Percentiles rank a stretch among this genome's conserved stretches.
phyloP scores from a whole-genome alignment of 2,797 vertebrate genomes.

The Dendrocincla fuliginosa region DNA sequence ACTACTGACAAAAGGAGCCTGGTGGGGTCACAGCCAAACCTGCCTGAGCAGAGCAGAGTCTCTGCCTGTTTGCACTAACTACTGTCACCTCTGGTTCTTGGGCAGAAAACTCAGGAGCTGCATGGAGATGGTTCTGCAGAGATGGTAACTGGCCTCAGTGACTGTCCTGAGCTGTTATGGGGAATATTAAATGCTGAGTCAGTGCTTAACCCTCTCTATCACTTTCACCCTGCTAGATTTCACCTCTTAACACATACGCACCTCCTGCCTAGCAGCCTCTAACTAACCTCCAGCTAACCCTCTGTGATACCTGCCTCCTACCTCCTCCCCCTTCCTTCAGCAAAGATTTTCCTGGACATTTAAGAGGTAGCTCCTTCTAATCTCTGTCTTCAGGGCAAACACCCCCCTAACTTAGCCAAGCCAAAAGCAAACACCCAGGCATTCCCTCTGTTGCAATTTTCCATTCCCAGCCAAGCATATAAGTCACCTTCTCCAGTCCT shows the following conservation, averaged over 20 bases:
- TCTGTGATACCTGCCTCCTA: not conserved
- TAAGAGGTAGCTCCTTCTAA: not conserved
- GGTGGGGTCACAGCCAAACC: not conserved
- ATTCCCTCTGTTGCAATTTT: not conserved
- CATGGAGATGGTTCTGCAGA: not conserved
- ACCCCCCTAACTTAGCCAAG: not conserved
- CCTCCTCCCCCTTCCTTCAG: not conserved
- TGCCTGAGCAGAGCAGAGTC: not conserved
- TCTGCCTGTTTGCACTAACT: not conserved
- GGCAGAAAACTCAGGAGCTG: constrained; percentile 9
- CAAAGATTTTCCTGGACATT: not conserved
- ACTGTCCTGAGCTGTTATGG: not conserved
- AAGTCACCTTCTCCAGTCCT: not conserved
- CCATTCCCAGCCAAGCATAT: not conserved
- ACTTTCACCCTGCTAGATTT: not conserved
- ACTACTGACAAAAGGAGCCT: not conserved
- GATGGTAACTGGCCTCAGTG: not conserved
- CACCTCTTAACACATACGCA: not conserved
- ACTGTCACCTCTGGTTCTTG: not conserved
- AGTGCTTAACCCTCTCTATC: not conserved
- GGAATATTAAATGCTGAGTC: not conserved
- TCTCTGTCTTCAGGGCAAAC: not conserved
- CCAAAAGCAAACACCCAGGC: not conserved
- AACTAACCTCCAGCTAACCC: not conserved
- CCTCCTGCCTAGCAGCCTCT: not conserved